phyloP scores from a whole-genome alignment of 2,888 invertebrate species.

The Drosophila anomelani region DNA sequence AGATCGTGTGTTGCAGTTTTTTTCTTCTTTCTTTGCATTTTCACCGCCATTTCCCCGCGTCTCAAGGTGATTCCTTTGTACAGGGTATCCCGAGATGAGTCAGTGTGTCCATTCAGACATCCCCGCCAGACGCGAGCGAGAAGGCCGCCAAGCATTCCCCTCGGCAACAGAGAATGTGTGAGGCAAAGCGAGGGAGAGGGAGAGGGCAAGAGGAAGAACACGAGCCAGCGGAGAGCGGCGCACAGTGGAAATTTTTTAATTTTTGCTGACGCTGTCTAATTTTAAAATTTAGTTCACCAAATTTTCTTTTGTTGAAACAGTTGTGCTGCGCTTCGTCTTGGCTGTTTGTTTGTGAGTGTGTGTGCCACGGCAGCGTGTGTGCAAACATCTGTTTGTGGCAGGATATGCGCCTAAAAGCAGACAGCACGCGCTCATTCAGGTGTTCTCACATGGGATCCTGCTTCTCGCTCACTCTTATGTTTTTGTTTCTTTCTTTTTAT shows the following conservation, averaged over 20 bases:
- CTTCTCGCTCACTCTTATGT: background rate
- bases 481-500: background rate
- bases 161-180: constrained; percentile 33
- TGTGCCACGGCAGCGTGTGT: background rate
- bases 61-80: constrained; percentile 55
- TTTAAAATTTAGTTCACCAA: constrained; percentile 43
- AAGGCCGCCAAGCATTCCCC: constrained; percentile 12
- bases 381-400: constrained; percentile 15
- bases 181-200: background rate
- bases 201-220: constrained; percentile 8
- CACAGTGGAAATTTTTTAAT: constrained; percentile 49
- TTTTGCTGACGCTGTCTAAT: constrained; percentile 53
- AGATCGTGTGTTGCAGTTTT: constrained; percentile 56
- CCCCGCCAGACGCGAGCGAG: background rate
- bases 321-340: constrained; percentile 38
- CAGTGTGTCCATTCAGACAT: constrained; percentile 32
- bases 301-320: constrained; percentile 62
- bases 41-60: constrained; percentile 28
- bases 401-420: constrained; percentile 15
- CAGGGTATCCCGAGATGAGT: constrained; percentile 22
- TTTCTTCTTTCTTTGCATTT: background rate
- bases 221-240: constrained; percentile 32
- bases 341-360: background rate
- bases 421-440: constrained; percentile 13
- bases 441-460: constrained; percentile 30